A percentile compares a stretch with the other conserved stretches of the same genome.
Evolutionary conservation across 2,888 invertebrate genomes (phyloP).

Genomic region (Agonopterix heracliana): DNA sequence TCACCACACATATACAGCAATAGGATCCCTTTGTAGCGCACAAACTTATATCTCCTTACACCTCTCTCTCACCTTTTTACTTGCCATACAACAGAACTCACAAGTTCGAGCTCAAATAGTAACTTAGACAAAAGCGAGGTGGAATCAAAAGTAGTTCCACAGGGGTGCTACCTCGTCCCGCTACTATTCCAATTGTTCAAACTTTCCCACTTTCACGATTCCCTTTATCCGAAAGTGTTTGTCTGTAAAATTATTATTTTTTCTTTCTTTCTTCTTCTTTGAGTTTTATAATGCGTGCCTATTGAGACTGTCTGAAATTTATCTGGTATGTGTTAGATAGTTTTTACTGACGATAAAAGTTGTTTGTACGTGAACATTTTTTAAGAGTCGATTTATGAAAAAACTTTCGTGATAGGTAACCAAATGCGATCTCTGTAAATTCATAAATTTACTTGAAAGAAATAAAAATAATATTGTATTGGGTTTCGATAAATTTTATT

Average conservation of each 20-base stretch:
- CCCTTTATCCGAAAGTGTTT: conserved; percentile 67
- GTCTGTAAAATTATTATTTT: conserved; percentile 61
- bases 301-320: conserved; percentile 17
- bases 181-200: conserved; percentile 57
- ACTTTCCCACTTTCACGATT: conserved; percentile 67
- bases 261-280: conserved; percentile 34
- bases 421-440: too few relatives aligned
- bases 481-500: too few relatives aligned
- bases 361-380: too few relatives aligned
- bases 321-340: too few relatives aligned
- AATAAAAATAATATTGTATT: too few relatives aligned
- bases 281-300: conserved; percentile 50
- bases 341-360: too few relatives aligned
- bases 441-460: too few relatives aligned
- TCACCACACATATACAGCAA: conserved; percentile 21
- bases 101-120: conserved; percentile 55
- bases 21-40: conserved; percentile 29
- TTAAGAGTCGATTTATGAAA: too few relatives aligned
- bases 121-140: conserved; percentile 66
- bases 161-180: conserved; percentile 54
- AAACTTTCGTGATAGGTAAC: too few relatives aligned
- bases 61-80: conserved; percentile 32
- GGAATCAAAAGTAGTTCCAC: conserved; percentile 58
- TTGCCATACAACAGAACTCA: conserved; percentile 44
- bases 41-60: conserved; percentile 44